phyloP scores from a whole-genome alignment of 2,888 invertebrate species.

The Branchipolynoe longqiensis region DNA sequence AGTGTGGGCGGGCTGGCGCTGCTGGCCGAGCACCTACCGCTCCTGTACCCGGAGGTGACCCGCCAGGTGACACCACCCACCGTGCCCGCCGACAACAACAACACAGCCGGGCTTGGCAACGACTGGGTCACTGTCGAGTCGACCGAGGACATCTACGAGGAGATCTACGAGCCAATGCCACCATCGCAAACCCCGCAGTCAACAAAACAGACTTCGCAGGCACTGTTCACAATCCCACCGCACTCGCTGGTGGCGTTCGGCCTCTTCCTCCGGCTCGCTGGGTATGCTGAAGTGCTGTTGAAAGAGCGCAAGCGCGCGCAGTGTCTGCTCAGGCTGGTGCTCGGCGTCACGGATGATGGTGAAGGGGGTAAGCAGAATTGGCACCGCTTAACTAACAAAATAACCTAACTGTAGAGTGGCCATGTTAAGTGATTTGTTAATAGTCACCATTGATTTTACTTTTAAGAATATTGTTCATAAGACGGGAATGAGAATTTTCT shows the following conservation, averaged over 20 bases:
- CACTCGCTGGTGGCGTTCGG: conserved; percentile 96
- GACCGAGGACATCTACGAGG: conserved; percentile 83
- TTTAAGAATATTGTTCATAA: too few relatives aligned
- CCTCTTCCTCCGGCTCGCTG: conserved; percentile 92
- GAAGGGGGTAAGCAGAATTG: conserved; percentile 88
- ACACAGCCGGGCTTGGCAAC: conserved; percentile 68
- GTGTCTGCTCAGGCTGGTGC: conserved; percentile 91
- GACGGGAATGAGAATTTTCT: too few relatives aligned
- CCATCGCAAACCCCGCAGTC: conserved; percentile 60
- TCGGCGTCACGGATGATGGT: conserved; percentile 95
- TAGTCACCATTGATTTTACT: not conserved
- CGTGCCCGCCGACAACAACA: conserved; percentile 55
- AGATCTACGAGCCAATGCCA: conserved; percentile 65
- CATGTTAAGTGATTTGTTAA: not conserved
- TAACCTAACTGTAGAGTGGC: too few relatives aligned
- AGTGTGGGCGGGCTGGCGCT: conserved; percentile 93
- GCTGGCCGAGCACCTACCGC: conserved; percentile 92
- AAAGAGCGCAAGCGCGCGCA: conserved; percentile 91
- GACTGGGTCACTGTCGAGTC: conserved; percentile 85
- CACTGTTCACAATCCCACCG: conserved; percentile 84
- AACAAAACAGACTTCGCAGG: conserved; percentile 54
- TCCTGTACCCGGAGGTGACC: conserved; percentile 91
- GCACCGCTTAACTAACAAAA: not conserved
- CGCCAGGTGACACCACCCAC: conserved; percentile 80
- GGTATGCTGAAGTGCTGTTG: conserved; percentile 94